Conservation (phyloP, 2,888 invertebrate genomes). For the Zhengitettix transpicula region DNA sequence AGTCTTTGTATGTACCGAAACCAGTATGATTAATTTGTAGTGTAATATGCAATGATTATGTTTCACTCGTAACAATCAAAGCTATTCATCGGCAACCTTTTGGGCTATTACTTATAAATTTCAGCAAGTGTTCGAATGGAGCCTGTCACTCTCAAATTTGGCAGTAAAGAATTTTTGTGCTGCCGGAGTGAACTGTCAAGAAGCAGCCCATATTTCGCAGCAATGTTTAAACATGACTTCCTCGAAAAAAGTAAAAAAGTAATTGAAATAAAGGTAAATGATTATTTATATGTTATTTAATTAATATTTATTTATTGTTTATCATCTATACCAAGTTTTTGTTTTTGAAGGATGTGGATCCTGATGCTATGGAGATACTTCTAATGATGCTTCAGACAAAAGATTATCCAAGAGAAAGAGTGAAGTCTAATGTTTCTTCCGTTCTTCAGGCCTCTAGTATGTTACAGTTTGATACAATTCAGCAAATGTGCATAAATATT, state of each 20-base stretch:
- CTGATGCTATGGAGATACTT: slow-evolving; percentile 24
- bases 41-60: no score
- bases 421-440: slow-evolving; percentile 5
- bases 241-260: slow-evolving; percentile 21
- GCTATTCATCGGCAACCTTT: no score
- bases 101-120: no score
- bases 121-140: no score
- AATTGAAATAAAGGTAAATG: slow-evolving; percentile 22
- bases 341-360: slow-evolving; percentile 23
- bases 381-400: slow-evolving; percentile 13
- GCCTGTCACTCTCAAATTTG: slow-evolving; percentile 11
- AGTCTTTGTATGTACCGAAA: no score
- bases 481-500: slow-evolving; percentile 16
- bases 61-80: no score
- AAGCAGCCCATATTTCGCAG: slow-evolving; percentile 29
- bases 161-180: slow-evolving; percentile 17
- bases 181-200: slow-evolving; percentile 20
- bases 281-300: neutral
- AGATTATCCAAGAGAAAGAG: slow-evolving; percentile 16
- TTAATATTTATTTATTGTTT: neutral
- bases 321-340: neutral
- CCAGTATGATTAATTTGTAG: no score
- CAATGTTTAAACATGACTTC: slow-evolving; percentile 29
- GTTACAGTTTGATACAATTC: slow-evolving; percentile 25
- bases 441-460: slow-evolving; percentile 25